Base-by-base conservation (phyloP, 1,140 invertebrate genomes). In the Lasioglossum baleicum region DNA sequence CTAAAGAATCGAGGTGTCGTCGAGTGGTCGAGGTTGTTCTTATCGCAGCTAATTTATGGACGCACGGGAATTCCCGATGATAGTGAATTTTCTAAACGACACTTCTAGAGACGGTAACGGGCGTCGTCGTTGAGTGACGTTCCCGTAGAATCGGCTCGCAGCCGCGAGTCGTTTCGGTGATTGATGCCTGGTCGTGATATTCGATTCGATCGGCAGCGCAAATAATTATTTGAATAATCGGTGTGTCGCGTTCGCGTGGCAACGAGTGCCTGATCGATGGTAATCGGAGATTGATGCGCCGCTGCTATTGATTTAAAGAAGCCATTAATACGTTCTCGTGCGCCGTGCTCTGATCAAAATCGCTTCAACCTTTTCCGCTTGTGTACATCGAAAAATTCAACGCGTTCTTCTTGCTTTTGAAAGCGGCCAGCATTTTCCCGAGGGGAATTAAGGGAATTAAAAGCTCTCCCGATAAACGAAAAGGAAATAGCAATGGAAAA, bases 171-270 rank as follows among this genome's bases (percentile, higher is more conserved):
- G 22, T 67, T 67, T 48, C 65, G 42, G 42, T 67, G 42, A 67
- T 67, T 26, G 65, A 67, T 67, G 42, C 8, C 44, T 17, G n/a
- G 22, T 11, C 65, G 42, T 67, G 65, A 51, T 42, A 67, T 67
- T 51, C 42, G n/a, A 67, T 42, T 67, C 65, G 42, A 44, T 5
- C n/a, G 42, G 11, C 13, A 44, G n/a, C 65, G 65, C 42, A 67
- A 51, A 51, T 42, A 67, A 67, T 67, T 67, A 44, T 67, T 67
- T 67, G 65, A 67, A 42, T 67, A 22, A 48, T 67, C n/a, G 44
- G 20, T 67, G 65, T 48, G 42, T 48, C 3, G 42, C 42, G 42
- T 67, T 51, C n/a, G n/a, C 65, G 5, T 22, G 20, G n/a, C n/a
- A 44, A 22, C 42, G 11, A 11, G 42, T 26, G 40, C 44, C 42